Base-by-base conservation (phyloP, 2,888 invertebrate species). In the Apodemia duryi region DNA sequence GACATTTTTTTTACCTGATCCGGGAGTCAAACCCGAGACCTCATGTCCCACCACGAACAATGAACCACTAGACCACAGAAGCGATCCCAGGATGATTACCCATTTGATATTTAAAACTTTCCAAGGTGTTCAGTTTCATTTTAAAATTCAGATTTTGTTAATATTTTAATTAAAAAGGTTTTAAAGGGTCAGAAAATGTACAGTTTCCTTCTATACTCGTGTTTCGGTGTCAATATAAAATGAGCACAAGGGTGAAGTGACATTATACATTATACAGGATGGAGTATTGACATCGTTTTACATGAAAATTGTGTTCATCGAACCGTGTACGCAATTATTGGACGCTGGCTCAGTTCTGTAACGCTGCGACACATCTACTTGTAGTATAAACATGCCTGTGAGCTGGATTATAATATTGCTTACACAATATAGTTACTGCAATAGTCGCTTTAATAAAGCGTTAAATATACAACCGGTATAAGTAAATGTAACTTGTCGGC, bases 311-410 rank as follows among this genome's bases (percentile, higher is more conserved):
- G 65, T 66, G 69, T 57, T 62, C 70, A 68, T 51, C 41, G 70
- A 63, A 62, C 66, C 66, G 72, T 65, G 71, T 71, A 68, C 71
- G 67, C 72, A 72, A 72, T 72, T 72, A 71, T 72, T 61, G 72
- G 71, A 70, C 54, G 67, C 61, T 51, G 65, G 64, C 49, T 61
- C 63, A 51, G 28, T 11, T 10, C 54, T 54, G 46, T 46, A 13
- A 46, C 46, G 13, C 43, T 13, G 35, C 57, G 41, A 41, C 57
- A 43, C 52, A 41, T 13, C 13, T 32, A 46, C 62, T n/a, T 57
- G n/a, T 3, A 41, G 6, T 60, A 35, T 35, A 32, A 35, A 60
- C 35, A 35, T 29, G 13, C 5, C 32, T n/a, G 7, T 35, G 6
- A 35, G 32, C 32, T 35, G 13, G 6, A 35, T 13, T 32, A 35